These are phyloP conservation scores for Ammodytes marinus DNA, from an alignment of 2,113 vertebrate genomes.

Conservation along the genomic window DNA sequence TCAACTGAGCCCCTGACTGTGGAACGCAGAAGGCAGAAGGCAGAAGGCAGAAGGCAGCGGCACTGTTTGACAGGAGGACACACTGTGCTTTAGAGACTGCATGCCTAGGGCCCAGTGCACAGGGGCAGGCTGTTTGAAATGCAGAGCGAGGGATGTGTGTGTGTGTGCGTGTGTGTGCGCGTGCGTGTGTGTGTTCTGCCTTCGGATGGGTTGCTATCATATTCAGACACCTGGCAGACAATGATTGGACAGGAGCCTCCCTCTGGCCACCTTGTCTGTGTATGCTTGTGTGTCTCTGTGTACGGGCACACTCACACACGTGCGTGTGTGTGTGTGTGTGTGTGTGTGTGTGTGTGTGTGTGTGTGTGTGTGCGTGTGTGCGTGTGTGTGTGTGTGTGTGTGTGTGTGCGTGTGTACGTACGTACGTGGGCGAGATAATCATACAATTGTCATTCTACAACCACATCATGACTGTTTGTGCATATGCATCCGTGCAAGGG, in stretches of 20 bases:
- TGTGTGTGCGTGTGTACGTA: background rate
- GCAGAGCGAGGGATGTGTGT: conserved; percentile 66
- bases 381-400: conserved; percentile 13
- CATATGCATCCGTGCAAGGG: conserved; percentile 48
- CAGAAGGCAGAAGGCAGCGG: conserved; percentile 45
- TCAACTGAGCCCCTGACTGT: conserved; percentile 46
- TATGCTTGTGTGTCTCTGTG: background rate
- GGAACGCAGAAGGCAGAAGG: conserved; percentile 56
- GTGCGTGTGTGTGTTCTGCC: conserved; percentile 68
- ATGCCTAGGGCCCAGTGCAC: conserved; percentile 59
- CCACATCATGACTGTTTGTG: conserved; percentile 62
- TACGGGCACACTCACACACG: background rate
- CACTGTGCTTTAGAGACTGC: conserved; percentile 45
- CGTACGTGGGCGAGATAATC: conserved; percentile 41
- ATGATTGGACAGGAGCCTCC: conserved; percentile 79
- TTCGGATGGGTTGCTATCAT: conserved; percentile 82
- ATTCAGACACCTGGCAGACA: conserved; percentile 81
- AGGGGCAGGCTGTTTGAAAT: conserved; percentile 72
- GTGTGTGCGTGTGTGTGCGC: conserved; percentile 52
- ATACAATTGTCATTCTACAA: conserved; percentile 55
- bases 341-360: too few relatives aligned
- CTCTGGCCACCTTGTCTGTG: conserved; percentile 70
- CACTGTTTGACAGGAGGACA: conserved; percentile 56
- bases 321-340: conserved; percentile 15
- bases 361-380: conserved; percentile 6